Base-by-base conservation (phyloP, 2,797 vertebrate genomes). In the Danio kyathit region DNA sequence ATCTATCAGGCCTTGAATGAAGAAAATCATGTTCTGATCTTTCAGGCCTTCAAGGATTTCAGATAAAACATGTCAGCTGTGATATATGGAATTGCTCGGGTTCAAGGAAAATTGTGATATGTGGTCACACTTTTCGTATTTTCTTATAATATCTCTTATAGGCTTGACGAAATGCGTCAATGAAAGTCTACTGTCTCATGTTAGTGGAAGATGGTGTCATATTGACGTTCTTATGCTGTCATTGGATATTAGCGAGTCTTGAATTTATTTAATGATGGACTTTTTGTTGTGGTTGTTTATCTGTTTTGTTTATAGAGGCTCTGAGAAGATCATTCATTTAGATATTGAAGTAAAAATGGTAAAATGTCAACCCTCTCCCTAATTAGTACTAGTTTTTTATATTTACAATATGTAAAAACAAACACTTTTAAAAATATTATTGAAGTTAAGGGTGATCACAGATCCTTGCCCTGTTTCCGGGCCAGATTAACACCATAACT, bases 21-120 rank as follows among this genome's bases (percentile, higher is more conserved):
- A 82, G 92, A 89, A 90, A 92, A 90, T 89, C 38, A 90, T 90
- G 93, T 95, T 84, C 93, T 91, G 91, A 90, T 88, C 92, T 81
- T 4, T 59, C 82, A 82, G 87, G 80, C 81, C 80, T 43, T 88
- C 91, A 93, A 93, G 93, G 29, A 16, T 84, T 77, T 63, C 44
- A 89, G 90, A 91, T 90, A 91, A 92, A 87, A 89, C 13, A 6
- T 87, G 82, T 83, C 74, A 74, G 56, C 60, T 66, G 41, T 87
- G 54, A 86, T 85, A 73, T 85, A 81, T 75, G 38, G 38, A 54
- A 46, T 10, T 5, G 65, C 40, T 6, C 14, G 2, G 12, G 49
- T 52, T 74, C 5, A 84, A 78, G 83, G 79, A 57, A 67, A 21
- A 16, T 21, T 59, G 19, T 56, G 52, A 49, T 65, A 41, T 48